Percentiles rank a stretch among this genome's conserved stretches.
phyloP scores from a whole-genome alignment of 2,113 vertebrate genomes.

The Meleagris gallopavo region DNA sequence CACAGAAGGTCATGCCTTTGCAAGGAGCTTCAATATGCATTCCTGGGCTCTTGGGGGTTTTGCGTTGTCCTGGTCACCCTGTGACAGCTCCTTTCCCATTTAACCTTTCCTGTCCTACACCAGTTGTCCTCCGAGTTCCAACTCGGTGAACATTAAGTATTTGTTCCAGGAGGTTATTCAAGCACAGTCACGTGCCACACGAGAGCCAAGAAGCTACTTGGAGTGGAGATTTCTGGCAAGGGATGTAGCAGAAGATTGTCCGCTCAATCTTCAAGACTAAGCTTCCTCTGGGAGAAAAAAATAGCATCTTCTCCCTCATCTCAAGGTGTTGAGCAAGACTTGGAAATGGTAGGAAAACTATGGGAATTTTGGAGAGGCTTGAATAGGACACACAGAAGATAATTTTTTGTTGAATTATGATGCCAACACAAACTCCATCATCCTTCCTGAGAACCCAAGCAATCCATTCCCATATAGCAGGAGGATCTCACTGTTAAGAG shows the following conservation, averaged over 20 bases:
- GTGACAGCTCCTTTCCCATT: not conserved
- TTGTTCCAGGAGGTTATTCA: not conserved
- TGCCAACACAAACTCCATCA: not conserved
- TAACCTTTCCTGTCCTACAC: not conserved
- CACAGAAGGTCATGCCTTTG: not conserved
- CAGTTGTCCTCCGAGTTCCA: not conserved
- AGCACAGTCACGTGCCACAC: not conserved
- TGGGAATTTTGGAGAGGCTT: not conserved
- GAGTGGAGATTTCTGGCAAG: not conserved
- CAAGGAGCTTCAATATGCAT: not conserved
- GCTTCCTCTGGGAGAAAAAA: too few relatives aligned
- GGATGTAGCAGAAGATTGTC: not conserved
- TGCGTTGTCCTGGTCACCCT: not conserved
- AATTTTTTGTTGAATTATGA: not conserved
- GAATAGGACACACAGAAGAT: not conserved
- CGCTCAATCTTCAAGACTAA: not conserved
- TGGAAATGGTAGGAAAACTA: not conserved
- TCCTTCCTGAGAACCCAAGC: not conserved
- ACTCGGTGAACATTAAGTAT: not conserved
- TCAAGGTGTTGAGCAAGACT: not conserved
- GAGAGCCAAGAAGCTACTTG: not conserved
- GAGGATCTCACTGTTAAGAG: not conserved
- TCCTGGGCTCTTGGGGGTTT: not conserved
- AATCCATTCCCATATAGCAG: not conserved
- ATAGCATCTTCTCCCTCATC: not conserved